These are phyloP conservation scores for Acrobeloides nanus DNA, from an alignment of 2,888 invertebrate species.

Conservation along the genomic window DNA sequence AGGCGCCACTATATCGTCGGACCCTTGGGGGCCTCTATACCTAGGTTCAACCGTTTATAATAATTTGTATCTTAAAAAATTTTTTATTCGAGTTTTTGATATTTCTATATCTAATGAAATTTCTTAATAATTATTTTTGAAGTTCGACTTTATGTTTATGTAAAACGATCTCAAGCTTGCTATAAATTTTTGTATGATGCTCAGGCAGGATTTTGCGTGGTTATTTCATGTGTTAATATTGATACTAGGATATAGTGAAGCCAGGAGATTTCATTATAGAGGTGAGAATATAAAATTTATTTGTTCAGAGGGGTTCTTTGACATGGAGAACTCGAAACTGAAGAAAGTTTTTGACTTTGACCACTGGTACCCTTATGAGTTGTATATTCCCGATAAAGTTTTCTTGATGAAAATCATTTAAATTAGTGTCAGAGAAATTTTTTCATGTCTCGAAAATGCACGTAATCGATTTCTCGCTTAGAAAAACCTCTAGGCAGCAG, in stretches of 20 bases:
- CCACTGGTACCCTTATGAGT: not conserved
- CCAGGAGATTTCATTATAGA: not conserved
- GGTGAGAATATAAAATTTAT: not conserved
- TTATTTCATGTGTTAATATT: conserved; percentile 1
- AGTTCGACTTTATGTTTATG: not conserved
- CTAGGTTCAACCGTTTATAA: not conserved
- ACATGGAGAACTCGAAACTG: no score
- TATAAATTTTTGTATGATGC: conserved; percentile 1
- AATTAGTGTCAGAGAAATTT: no score
- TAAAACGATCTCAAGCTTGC: not conserved
- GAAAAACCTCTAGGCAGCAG: no score
- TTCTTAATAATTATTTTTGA: not conserved
- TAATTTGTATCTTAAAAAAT: not conserved
- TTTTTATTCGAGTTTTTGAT: not conserved
- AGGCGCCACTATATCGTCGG: not conserved
- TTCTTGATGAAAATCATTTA: no score
- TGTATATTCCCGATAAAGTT: not conserved
- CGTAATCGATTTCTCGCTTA: no score
- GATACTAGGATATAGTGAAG: not conserved
- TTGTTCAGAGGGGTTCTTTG: not conserved
- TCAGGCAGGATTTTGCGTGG: not conserved
- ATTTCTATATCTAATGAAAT: conserved; percentile 2
- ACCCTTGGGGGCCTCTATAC: no score
- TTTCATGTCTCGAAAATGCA: no score
- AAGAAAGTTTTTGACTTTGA: no score